Evolutionary conservation across 2,797 vertebrate genomes (phyloP), one percentile per base, ranked within the genome.

Genomic region (Columba guinea): DNA sequence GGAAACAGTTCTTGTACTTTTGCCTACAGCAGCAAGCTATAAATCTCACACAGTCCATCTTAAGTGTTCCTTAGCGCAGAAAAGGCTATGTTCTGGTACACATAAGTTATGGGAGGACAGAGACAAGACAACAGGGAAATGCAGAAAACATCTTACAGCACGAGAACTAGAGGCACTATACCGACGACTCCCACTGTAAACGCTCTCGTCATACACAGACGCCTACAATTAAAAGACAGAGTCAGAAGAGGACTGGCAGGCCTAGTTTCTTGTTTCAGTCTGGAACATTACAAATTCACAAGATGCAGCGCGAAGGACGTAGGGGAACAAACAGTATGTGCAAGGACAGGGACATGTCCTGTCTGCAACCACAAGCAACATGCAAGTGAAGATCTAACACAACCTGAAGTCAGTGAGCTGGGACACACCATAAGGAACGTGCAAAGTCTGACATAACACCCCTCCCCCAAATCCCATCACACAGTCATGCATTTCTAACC

Each of bases 111-210:
- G 21, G 76, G 41, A 70, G 17, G 93, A 86, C 80, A 74, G 83
- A 83, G 88, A 76, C 34, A 64, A 58, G 30, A 41, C 34, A 52
- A 46, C 11, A 13, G 77, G 84, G 88, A 88, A 77, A 93, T 13
- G 49, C 53, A 78, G 93, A 96, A 96, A 91, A 82, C 11, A 64
- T 96, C 98, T 98, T 98, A 98, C 98, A 96, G 98, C 97, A 5
- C 89, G 95, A 87, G 98, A 97, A 83, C 97, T 96, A 84, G 97
- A 97, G 96, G 97, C 95, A 60, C 98, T 98, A 96, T 97, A 97
- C 64, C 98, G 94, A 55, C 96, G 97, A 39, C 96, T 97, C 88
- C 97, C 93, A 11, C 95, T 84, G 71, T 96, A 94, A 76, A 96
- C 37, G 75, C 97, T 97, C 62, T 98, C 98, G 15, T 98, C 98